phyloP scores from a whole-genome alignment of 2,888 invertebrate species.

The Lochmaea crataegi region DNA sequence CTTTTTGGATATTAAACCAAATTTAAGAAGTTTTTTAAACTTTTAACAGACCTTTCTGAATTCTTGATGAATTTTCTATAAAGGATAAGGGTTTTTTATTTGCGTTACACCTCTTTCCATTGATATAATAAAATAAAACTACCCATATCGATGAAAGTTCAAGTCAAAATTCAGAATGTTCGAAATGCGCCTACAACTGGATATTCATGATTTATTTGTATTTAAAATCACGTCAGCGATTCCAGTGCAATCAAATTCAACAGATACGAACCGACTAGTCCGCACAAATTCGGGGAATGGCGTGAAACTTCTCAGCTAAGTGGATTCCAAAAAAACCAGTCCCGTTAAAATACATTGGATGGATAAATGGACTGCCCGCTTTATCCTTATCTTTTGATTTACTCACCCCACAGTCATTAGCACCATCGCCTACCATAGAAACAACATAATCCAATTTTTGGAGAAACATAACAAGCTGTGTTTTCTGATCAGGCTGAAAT shows the following conservation, averaged over 20 bases:
- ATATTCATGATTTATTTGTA: too few species aligned
- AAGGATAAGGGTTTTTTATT: not conserved
- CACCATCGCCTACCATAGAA: conserved; percentile 77
- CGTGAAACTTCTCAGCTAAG: not conserved
- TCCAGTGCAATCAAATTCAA: too few species aligned
- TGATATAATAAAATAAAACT: too few species aligned
- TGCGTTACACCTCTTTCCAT: too few species aligned
- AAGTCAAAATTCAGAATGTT: too few species aligned
- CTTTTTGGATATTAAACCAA: conserved; percentile 24
- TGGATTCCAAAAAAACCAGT: not conserved
- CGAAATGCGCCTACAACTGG: too few species aligned
- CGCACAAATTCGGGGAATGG: too few species aligned
- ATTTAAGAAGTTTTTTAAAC: not conserved
- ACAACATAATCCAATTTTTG: conserved; percentile 78
- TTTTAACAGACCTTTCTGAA: too few species aligned
- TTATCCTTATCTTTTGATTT: not conserved
- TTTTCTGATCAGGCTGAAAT: conserved; percentile 86
- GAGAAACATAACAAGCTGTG: conserved; percentile 77
- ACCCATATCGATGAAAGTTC: too few species aligned
- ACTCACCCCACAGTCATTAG: conserved; percentile 84
- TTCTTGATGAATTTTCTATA: not conserved
- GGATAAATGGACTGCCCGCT: too few species aligned
- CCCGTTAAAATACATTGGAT: conserved; percentile 8
- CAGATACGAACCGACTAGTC: too few species aligned
- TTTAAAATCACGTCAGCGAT: too few species aligned